Conservation (phyloP, 2,888 invertebrate species). For the Mellilla xanthometata region DNA sequence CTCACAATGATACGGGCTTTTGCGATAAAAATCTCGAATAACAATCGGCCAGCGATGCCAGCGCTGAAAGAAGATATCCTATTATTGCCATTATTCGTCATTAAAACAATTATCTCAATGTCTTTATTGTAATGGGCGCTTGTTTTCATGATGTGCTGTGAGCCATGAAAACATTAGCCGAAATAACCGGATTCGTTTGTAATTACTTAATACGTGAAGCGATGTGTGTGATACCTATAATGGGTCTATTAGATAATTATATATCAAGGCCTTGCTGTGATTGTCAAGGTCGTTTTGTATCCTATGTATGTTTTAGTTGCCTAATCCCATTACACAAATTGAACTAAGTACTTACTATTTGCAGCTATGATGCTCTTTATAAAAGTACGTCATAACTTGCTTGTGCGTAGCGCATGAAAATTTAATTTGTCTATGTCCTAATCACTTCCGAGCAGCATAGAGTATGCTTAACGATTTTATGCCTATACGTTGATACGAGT, state of each 20-base stretch:
- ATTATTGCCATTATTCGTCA: constrained; percentile 56
- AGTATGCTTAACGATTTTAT: too few species aligned
- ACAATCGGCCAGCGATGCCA: constrained; percentile 57
- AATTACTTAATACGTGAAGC: constrained; percentile 52
- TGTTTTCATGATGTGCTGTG: constrained; percentile 50
- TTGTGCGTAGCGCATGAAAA: too few species aligned
- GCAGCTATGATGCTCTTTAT: too few species aligned
- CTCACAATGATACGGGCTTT: constrained; percentile 80
- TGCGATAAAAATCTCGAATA: constrained; percentile 76
- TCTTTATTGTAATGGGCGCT: constrained; percentile 60
- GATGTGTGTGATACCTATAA: constrained; percentile 23
- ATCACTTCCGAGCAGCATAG: too few species aligned
- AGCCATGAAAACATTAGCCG: constrained; percentile 55
- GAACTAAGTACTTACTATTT: too few species aligned
- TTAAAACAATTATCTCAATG: constrained; percentile 71
- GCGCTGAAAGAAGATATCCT: constrained; percentile 70
- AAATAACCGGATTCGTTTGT: constrained; percentile 53
- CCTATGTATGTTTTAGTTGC: not conserved
- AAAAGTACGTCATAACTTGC: too few species aligned
- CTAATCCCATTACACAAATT: too few species aligned
- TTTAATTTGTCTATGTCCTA: too few species aligned
- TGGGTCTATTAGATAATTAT: constrained; percentile 16
- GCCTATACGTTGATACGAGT: too few species aligned
- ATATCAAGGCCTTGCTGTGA: constrained; percentile 9
- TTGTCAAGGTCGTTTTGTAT: constrained; percentile 8